phyloP scores from a whole-genome alignment of 35 echinoderm and acorn worm species.

The Diadema setosum region DNA sequence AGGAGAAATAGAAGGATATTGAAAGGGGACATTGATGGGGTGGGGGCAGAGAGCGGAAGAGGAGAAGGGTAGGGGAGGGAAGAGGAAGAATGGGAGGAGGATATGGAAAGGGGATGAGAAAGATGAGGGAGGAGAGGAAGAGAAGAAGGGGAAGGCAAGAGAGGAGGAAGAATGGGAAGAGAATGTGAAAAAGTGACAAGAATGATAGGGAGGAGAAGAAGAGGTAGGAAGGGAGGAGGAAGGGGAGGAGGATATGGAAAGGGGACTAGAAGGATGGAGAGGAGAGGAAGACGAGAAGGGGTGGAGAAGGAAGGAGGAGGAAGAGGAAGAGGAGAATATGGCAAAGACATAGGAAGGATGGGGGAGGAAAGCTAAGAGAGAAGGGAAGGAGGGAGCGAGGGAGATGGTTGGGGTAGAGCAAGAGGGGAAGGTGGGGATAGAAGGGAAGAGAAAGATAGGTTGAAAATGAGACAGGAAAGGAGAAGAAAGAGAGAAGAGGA shows the following conservation, averaged over 20 bases:
- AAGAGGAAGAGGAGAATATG: background rate
- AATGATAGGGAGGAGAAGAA: no score
- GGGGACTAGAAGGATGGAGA: no score
- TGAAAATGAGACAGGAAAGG: background rate
- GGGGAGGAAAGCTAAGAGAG: background rate
- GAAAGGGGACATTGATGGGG: no score
- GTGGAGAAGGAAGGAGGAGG: background rate
- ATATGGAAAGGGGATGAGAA: background rate
- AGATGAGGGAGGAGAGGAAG: no score
- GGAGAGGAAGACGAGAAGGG: background rate
- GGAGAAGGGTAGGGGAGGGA: no score
- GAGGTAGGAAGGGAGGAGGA: background rate
- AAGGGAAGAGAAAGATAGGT: background rate
- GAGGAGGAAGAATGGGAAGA: no score
- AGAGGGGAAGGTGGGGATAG: background rate
- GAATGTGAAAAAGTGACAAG: no score
- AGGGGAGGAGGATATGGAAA: no score
- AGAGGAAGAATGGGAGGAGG: no score
- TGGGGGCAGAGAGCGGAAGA: no score
- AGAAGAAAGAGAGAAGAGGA: background rate
- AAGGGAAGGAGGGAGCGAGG: background rate
- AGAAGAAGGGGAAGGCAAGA: no score
- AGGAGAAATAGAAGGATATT: background rate
- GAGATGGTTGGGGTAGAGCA: background rate
- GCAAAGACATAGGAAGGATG: background rate